Conservation (phyloP, 2,888 invertebrate genomes). For the Tetragonula carbonaria region DNA sequence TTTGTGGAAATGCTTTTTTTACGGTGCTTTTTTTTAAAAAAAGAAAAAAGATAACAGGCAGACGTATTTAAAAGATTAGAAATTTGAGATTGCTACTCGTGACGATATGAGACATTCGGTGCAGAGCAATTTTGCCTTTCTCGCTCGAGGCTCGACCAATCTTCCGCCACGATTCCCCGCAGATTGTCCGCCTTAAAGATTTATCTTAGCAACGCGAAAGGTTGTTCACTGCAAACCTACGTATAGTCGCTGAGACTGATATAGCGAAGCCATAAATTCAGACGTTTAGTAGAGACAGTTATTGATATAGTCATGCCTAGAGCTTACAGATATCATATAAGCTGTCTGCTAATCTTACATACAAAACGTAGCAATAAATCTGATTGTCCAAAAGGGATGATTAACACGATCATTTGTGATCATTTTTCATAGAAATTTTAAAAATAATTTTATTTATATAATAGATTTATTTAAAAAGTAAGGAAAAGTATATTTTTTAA, state of each 20-base stretch:
- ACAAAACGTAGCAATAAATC: too few relatives aligned
- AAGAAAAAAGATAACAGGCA: too few relatives aligned
- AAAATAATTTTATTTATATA: too few relatives aligned
- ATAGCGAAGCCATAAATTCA: not conserved
- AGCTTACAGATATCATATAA: not conserved
- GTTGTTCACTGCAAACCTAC: not conserved
- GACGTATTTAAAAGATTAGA: not conserved
- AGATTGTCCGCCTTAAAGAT: conserved; percentile 33
- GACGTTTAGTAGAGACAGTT: not conserved
- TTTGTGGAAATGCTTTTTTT: too few relatives aligned
- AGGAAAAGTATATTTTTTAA: too few relatives aligned
- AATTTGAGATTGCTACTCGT: not conserved
- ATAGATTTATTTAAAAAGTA: too few relatives aligned
- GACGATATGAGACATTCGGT: not conserved
- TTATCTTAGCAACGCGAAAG: conserved; percentile 1
- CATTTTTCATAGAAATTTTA: too few relatives aligned
- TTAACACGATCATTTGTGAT: too few relatives aligned
- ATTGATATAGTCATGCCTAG: not conserved
- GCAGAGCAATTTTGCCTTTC: not conserved
- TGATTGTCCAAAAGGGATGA: too few relatives aligned
- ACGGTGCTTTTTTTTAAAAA: too few relatives aligned
- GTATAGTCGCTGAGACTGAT: not conserved
- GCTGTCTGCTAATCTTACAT: too few relatives aligned
- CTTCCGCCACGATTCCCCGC: conserved; percentile 3
- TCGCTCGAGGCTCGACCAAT: conserved; percentile 21